Conservation (phyloP, 1,140 invertebrate species). For the Lerema accius region DNA sequence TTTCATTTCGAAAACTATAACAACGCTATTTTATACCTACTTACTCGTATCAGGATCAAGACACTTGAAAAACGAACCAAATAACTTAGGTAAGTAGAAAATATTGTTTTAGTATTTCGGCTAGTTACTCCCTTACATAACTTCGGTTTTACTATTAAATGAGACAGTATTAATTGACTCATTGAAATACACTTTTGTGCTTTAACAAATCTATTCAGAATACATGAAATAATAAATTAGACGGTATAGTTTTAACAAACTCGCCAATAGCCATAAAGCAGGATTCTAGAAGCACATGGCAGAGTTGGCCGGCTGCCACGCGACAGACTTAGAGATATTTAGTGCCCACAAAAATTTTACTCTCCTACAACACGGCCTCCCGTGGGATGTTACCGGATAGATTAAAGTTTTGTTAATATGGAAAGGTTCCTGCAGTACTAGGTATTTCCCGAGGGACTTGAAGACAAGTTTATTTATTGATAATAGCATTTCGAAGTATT, state of each 20-base stretch:
- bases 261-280: conserved; percentile 47
- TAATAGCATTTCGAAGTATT: conserved; percentile 13
- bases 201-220: too few species aligned
- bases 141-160: too few species aligned
- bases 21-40: too few species aligned
- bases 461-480: conserved; percentile 41
- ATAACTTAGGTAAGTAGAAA: too few species aligned
- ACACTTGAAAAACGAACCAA: too few species aligned
- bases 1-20: too few species aligned
- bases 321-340: conserved; percentile 62
- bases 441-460: conserved; percentile 55
- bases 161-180: too few species aligned
- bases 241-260: conserved; percentile 39
- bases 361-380: conserved; percentile 36
- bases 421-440: conserved; percentile 48
- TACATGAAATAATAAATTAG: too few species aligned
- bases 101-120: too few species aligned
- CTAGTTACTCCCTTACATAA: too few species aligned
- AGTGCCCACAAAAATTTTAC: conserved; percentile 57
- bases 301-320: conserved; percentile 54
- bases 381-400: conserved; percentile 43
- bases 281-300: conserved; percentile 52
- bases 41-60: too few species aligned
- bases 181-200: too few species aligned
- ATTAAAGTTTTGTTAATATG: conserved; percentile 69